phyloP scores from a whole-genome alignment of 2,113 vertebrate species.

The Cygnus buccinator region DNA sequence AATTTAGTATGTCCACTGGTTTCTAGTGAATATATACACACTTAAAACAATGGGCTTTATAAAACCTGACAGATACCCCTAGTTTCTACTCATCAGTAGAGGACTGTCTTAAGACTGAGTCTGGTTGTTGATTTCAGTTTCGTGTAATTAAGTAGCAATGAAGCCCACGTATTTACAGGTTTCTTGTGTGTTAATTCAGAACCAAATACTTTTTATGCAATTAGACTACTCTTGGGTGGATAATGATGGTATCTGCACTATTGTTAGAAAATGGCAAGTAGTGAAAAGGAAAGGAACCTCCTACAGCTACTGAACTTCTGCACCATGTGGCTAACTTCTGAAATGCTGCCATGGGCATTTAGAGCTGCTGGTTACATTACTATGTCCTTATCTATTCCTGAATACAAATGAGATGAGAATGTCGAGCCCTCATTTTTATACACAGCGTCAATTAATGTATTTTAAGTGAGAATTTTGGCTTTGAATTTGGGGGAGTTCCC shows the following conservation, averaged over 20 bases:
- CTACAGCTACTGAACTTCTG: background rate
- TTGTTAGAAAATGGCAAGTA: background rate
- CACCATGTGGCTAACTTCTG: background rate
- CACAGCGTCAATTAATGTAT: background rate
- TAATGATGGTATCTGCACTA: background rate
- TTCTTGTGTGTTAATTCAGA: background rate
- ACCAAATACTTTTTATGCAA: background rate
- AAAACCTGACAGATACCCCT: accelerated
- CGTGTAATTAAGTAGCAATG: background rate
- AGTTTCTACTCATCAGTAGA: background rate
- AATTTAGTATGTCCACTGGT: background rate
- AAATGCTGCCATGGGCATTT: background rate
- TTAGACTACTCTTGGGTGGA: background rate
- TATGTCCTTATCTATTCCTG: background rate
- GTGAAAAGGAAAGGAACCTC: background rate
- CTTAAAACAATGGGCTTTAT: background rate
- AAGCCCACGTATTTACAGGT: background rate
- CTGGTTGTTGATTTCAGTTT: background rate
- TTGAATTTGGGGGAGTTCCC: background rate
- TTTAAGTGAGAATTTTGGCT: background rate
- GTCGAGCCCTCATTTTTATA: accelerated
- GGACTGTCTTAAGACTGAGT: background rate
- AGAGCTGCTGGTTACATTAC: background rate
- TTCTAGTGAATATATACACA: background rate
- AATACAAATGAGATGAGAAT: background rate